phyloP scores from a whole-genome alignment of 2,888 invertebrate genomes.

The Drosophila demipolita region DNA sequence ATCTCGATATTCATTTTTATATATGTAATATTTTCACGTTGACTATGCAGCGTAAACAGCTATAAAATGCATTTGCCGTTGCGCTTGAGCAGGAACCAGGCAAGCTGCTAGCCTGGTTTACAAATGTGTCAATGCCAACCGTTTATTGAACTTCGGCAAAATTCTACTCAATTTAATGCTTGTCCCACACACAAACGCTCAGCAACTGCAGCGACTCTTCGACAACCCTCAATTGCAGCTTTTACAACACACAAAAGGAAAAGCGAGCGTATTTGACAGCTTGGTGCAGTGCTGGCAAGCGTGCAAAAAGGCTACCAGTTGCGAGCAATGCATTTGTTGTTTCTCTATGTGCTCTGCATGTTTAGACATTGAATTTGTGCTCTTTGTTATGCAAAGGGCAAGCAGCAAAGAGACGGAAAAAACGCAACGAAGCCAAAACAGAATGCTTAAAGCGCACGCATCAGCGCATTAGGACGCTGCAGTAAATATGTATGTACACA shows the following conservation, averaged over 20 bases:
- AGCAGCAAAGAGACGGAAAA: constrained; percentile 23
- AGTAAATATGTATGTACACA: constrained; percentile 1
- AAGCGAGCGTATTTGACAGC: constrained; percentile 12
- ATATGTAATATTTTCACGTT: constrained; percentile 17
- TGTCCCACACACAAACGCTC: constrained; percentile 8
- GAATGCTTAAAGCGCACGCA: constrained; percentile 16
- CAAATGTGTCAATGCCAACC: constrained; percentile 68
- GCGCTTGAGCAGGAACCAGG: constrained; percentile 23
- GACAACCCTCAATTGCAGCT: constrained; percentile 16
- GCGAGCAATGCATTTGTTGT: constrained; percentile 19
- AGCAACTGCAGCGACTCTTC: constrained; percentile 23
- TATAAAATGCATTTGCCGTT: constrained; percentile 19
- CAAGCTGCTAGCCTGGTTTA: neutral
- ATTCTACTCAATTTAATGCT: neutral
- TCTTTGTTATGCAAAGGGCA: constrained; percentile 32
- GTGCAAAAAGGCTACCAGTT: constrained; percentile 22
- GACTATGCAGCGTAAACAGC: constrained; percentile 7
- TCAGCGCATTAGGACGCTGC: neutral
- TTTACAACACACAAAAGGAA: constrained; percentile 27
- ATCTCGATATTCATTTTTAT: constrained; percentile 23
- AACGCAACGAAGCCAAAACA: constrained; percentile 22
- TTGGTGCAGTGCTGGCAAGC: constrained; percentile 33
- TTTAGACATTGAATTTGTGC: constrained; percentile 36
- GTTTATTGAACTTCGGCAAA: constrained; percentile 54
- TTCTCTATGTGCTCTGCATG: constrained; percentile 7